Conservation (phyloP, 2,888 invertebrate species). For the Caenorhabditis panamensis region DNA sequence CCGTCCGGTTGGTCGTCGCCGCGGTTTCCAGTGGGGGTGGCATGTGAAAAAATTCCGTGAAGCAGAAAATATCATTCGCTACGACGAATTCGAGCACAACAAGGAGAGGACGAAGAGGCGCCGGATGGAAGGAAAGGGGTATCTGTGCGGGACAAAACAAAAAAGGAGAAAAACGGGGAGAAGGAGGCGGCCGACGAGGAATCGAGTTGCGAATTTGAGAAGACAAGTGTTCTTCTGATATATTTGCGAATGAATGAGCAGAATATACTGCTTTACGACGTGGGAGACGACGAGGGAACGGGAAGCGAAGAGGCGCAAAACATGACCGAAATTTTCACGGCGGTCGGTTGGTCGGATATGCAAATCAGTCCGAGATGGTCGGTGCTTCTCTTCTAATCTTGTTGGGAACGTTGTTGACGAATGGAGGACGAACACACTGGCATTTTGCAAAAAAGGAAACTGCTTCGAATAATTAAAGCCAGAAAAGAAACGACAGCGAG, state of each 20-base stretch:
- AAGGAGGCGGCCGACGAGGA: conserved; percentile 24
- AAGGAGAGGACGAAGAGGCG: conserved; percentile 7
- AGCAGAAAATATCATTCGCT: conserved; percentile 57
- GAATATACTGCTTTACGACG: conserved; percentile 38
- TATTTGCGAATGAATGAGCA: conserved; percentile 43
- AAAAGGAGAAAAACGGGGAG: conserved; percentile 17
- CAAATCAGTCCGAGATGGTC: conserved; percentile 32
- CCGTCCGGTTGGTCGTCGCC: conserved; percentile 15
- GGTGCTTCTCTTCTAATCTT: conserved; percentile 17
- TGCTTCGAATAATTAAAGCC: background rate
- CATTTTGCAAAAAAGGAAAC: background rate
- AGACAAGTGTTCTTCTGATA: conserved; percentile 55
- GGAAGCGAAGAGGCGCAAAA: conserved; percentile 1
- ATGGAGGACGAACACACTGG: background rate
- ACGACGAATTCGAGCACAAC: conserved; percentile 47
- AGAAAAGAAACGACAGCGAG: background rate
- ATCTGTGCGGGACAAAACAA: conserved; percentile 35
- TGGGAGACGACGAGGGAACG: background rate
- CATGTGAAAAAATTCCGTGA: conserved; percentile 44
- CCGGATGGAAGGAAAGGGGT: conserved; percentile 17
- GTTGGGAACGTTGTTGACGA: conserved; percentile 19
- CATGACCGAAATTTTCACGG: conserved; percentile 39
- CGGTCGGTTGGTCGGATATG: conserved; percentile 19
- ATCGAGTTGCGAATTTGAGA: conserved; percentile 59
- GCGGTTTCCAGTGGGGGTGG: background rate